Evolutionary conservation across 2,888 invertebrate genomes (phyloP).

Genomic region (Patella ulyssiponensis): DNA sequence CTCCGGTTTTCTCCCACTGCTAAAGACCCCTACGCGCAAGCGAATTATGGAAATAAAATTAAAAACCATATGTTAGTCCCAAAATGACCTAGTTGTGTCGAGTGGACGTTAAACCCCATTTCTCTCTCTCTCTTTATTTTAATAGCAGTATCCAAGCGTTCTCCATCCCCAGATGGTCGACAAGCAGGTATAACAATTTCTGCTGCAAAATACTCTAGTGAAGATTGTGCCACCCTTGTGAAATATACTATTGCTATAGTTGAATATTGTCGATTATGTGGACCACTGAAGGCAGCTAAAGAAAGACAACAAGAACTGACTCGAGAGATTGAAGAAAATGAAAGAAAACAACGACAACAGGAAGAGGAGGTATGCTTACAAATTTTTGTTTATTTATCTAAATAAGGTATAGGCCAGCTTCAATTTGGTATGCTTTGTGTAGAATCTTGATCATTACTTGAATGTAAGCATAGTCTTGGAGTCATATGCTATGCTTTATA

Average conservation of each 20-base stretch:
- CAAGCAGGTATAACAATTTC: slow-evolving; percentile 68
- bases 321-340: slow-evolving; percentile 71
- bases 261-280: slow-evolving; percentile 69
- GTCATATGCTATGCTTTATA: too few species aligned
- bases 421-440: slow-evolving; percentile 3
- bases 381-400: background rate
- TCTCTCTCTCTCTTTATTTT: too few species aligned
- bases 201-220: slow-evolving; percentile 71
- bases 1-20: too few species aligned
- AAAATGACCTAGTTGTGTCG: too few species aligned
- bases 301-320: slow-evolving; percentile 67
- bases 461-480: too few species aligned
- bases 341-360: slow-evolving; percentile 63
- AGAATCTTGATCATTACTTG: background rate
- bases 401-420: background rate
- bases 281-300: slow-evolving; percentile 62
- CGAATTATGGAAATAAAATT: too few species aligned
- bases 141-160: slow-evolving; percentile 39
- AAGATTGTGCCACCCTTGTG: slow-evolving; percentile 71
- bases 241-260: slow-evolving; percentile 72
- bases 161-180: slow-evolving; percentile 54
- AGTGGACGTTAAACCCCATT: too few species aligned
- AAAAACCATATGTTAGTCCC: too few species aligned
- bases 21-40: too few species aligned
- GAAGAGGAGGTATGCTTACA: slow-evolving; percentile 62